Conservation (phyloP, 2,113 vertebrate genomes). For the Glaucomys volans region DNA sequence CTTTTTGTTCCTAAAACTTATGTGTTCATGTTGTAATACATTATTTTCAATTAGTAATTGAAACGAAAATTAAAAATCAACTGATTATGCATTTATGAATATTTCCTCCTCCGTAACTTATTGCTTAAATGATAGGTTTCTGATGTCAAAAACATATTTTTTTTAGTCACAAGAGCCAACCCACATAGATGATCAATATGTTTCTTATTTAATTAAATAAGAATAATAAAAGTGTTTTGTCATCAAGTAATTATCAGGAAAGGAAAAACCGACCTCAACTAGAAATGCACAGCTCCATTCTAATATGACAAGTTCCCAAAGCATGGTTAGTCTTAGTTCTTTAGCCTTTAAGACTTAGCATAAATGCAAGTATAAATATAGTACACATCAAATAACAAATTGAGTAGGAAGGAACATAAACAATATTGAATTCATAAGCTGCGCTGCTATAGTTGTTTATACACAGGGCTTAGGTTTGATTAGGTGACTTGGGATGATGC, state of each 20-base stretch:
- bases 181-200: neutral
- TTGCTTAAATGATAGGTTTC: conserved; percentile 11
- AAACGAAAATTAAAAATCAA: neutral
- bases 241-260: conserved; percentile 35
- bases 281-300: conserved; percentile 2
- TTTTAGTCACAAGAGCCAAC: neutral
- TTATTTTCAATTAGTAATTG: neutral
- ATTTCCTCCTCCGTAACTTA: neutral
- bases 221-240: conserved; percentile 44
- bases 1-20: neutral
- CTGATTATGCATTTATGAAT: neutral
- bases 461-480: conserved; percentile 75
- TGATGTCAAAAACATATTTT: neutral
- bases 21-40: neutral
- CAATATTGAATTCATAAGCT: conserved; percentile 75
- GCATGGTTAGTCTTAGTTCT: conserved; percentile 52
- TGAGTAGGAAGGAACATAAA: conserved; percentile 63
- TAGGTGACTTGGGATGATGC: conserved; percentile 69
- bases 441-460: conserved; percentile 61
- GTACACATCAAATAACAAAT: conserved; percentile 69
- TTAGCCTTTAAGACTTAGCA: conserved; percentile 68
- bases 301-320: conserved; percentile 30
- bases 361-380: conserved; percentile 60
- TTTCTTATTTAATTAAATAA: conserved; percentile 34
- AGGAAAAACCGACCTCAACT: neutral